These are phyloP conservation scores for Bombus balteatus DNA, from an alignment of 1,140 invertebrate species.

Conservation along the genomic window DNA sequence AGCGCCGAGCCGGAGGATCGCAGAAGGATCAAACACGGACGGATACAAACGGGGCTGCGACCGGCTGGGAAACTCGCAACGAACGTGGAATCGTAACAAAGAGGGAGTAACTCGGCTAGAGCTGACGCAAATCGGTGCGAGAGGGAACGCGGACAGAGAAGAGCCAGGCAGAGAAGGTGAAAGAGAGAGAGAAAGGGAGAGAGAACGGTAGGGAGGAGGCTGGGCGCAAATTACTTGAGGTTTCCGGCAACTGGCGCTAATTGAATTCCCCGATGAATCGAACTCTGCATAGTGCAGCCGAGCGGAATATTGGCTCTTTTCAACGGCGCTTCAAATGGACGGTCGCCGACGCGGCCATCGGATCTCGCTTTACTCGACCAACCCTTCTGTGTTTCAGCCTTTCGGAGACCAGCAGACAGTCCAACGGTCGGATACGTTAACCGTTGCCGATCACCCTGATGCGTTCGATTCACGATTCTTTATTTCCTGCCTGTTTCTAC, in stretches of 20 bases:
- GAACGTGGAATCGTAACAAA: conserved; percentile 34
- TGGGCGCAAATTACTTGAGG: conserved; percentile 80
- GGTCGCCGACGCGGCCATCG: conserved; percentile 26
- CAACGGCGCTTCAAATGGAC: conserved; percentile 69
- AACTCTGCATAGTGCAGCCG: conserved; percentile 72
- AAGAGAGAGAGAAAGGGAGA: background rate
- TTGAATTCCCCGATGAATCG: conserved; percentile 81
- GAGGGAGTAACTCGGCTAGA: background rate
- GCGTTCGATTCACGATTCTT: background rate
- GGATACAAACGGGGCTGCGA: background rate
- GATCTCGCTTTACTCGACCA: conserved; percentile 28
- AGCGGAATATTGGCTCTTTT: conserved; percentile 79
- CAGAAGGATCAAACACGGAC: conserved; percentile 17
- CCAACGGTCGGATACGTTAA: conserved; percentile 3
- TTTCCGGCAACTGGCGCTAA: conserved; percentile 80
- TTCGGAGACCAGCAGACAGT: background rate
- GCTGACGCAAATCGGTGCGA: background rate
- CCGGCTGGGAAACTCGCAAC: background rate
- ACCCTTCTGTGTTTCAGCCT: conserved; percentile 21
- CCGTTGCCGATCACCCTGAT: background rate
- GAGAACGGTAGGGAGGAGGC: conserved; percentile 41
- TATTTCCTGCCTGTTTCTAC: background rate
- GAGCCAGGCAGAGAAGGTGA: background rate
- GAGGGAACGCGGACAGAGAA: background rate
- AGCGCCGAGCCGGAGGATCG: too few relatives aligned